Conservation (phyloP, 2,797 vertebrate species). For the Oophaga sylvatica region DNA sequence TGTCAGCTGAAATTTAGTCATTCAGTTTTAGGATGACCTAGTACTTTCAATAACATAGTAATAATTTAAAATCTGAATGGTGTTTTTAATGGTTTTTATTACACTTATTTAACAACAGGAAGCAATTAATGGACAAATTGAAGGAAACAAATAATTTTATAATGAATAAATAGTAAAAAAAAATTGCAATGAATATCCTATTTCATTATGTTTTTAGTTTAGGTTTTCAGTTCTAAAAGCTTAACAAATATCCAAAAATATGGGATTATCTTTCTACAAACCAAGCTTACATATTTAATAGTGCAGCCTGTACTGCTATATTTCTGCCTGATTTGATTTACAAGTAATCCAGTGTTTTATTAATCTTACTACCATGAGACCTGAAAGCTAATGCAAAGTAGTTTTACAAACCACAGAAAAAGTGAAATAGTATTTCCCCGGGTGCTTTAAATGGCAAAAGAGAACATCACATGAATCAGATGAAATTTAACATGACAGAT, state of each 20-base stretch:
- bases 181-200: not conserved
- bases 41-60: not conserved
- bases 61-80: not conserved
- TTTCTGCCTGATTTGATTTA: conserved; percentile 66
- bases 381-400: conserved; percentile 68
- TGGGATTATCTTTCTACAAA: conserved; percentile 60
- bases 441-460: conserved; percentile 68
- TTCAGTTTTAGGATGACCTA: too few species aligned
- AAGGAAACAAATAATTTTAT: not conserved
- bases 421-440: conserved; percentile 63
- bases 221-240: conserved; percentile 44
- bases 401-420: conserved; percentile 69
- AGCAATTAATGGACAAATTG: too few species aligned
- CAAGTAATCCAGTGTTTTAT: conserved; percentile 68
- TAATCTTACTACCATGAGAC: conserved; percentile 69
- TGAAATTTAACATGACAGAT: conserved; percentile 67
- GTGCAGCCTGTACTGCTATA: conserved; percentile 56
- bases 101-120: too few species aligned
- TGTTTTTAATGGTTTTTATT: too few species aligned
- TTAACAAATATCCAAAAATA: conserved; percentile 47
- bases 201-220: not conserved
- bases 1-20: too few species aligned
- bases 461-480: conserved; percentile 65
- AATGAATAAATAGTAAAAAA: not conserved
- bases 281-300: conserved; percentile 65